phyloP scores from a whole-genome alignment of 2,888 invertebrate species.

The Lysandra bellargus region DNA sequence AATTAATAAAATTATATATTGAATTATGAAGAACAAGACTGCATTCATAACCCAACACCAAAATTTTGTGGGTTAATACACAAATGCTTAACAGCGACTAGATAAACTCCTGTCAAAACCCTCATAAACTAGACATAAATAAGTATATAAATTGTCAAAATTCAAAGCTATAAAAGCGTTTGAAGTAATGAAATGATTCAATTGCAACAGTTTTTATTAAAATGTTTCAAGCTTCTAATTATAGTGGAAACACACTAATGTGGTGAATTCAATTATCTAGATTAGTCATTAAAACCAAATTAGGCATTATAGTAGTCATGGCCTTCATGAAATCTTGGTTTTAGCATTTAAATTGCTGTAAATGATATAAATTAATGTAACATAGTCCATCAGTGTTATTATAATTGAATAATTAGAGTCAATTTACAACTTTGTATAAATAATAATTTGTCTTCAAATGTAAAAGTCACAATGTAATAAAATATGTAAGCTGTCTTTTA shows the following conservation, averaged over 20 bases:
- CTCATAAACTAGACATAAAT: neutral
- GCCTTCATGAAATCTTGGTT: neutral
- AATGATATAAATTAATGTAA: neutral
- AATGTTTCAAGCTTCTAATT: neutral
- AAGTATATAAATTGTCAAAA: neutral
- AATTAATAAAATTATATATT: too few relatives aligned
- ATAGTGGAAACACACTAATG: neutral
- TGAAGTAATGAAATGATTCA: neutral
- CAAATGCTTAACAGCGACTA: too few relatives aligned
- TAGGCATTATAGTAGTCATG: neutral
- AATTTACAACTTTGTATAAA: neutral
- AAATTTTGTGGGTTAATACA: too few relatives aligned
- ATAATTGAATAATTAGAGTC: neutral
- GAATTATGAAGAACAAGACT: too few relatives aligned
- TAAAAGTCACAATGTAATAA: constrained; percentile 7
- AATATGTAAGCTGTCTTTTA: neutral
- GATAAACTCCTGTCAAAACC: too few relatives aligned
- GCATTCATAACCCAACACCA: too few relatives aligned
- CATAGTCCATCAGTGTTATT: neutral
- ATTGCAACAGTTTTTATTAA: neutral
- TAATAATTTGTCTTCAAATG: neutral
- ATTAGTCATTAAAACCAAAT: neutral
- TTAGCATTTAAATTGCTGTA: neutral
- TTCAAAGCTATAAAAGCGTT: neutral
- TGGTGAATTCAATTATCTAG: neutral